These are phyloP conservation scores for Erythrolamprus reginae DNA, from an alignment of 2,113 vertebrate species.

Conservation along the genomic window DNA sequence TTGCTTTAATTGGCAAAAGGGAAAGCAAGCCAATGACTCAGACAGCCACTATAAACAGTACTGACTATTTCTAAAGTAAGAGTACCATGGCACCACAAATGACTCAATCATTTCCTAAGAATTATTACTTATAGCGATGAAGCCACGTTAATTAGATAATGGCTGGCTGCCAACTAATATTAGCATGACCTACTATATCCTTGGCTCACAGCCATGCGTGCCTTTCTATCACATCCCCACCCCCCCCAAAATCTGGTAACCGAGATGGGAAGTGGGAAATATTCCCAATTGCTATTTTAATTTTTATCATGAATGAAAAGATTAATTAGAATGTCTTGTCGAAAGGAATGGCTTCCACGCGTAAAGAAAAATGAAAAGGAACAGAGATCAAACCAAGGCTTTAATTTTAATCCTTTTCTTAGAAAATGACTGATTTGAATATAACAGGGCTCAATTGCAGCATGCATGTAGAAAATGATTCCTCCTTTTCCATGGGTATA, in stretches of 20 bases:
- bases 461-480: neutral
- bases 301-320: constrained; percentile 74
- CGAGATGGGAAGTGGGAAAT: constrained; percentile 66
- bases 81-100: constrained; percentile 66
- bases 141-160: constrained; percentile 84
- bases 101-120: constrained; percentile 71
- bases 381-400: constrained; percentile 61
- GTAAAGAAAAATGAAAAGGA: constrained; percentile 69
- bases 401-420: constrained; percentile 48
- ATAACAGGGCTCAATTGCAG: constrained; percentile 44
- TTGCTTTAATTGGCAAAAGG: constrained; percentile 14
- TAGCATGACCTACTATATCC: constrained; percentile 71
- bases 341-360: constrained; percentile 63
- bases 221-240: constrained; percentile 61
- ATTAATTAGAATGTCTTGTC: constrained; percentile 70
- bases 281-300: constrained; percentile 67
- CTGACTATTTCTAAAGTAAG: constrained; percentile 63
- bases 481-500: neutral
- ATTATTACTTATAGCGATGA: constrained; percentile 70
- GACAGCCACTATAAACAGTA: constrained; percentile 56
- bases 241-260: constrained; percentile 50
- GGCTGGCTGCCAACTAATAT: constrained; percentile 71
- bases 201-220: constrained; percentile 66
- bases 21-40: constrained; percentile 40
- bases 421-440: constrained; percentile 47